These are phyloP conservation scores for Pocota personata DNA, from an alignment of 2,888 invertebrate species.

Conservation along the genomic window DNA sequence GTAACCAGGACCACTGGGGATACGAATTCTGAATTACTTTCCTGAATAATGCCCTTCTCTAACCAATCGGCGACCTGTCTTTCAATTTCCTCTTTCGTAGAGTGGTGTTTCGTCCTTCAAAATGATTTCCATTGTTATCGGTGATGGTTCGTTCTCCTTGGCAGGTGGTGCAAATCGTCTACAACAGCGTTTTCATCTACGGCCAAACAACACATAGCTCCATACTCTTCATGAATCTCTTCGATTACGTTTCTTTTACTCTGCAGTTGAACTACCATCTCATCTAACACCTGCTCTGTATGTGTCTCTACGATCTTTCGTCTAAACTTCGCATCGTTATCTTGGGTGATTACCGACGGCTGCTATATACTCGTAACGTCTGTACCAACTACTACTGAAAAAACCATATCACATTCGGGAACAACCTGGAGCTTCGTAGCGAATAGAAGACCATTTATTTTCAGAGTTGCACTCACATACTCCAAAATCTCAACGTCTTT, in stretches of 20 bases:
- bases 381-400: neutral
- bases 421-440: no score
- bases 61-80: constrained; percentile 9
- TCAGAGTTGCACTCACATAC: neutral
- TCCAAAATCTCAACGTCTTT: neutral
- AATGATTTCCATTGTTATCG: constrained; percentile 43
- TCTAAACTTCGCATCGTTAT: neutral
- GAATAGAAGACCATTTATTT: no score
- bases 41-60: neutral
- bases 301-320: neutral
- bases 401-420: neutral
- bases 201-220: constrained; percentile 3
- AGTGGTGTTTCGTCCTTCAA: no score
- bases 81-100: constrained; percentile 9
- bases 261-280: neutral
- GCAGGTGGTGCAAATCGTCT: constrained; percentile 1
- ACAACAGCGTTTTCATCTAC: neutral
- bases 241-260: neutral
- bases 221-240: constrained; percentile 3
- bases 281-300: neutral
- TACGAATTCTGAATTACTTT: no score
- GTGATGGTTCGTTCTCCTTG: neutral
- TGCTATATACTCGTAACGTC: neutral
- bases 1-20: neutral
- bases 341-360: neutral